These are phyloP conservation scores for Harpagoxenus sublaevis DNA, from an alignment of 2,888 invertebrate genomes.

Conservation along the genomic window DNA sequence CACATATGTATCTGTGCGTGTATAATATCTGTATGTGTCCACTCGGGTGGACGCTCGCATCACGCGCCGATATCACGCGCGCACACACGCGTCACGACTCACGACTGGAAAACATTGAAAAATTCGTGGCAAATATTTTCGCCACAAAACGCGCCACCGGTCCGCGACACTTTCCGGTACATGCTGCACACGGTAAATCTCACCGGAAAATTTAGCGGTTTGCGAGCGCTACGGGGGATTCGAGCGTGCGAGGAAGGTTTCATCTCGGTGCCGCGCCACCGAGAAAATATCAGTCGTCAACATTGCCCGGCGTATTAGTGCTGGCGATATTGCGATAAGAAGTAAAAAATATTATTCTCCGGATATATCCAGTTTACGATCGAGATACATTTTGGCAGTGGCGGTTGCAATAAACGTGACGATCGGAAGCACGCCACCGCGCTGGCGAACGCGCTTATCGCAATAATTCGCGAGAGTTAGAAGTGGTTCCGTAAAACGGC, in stretches of 20 bases:
- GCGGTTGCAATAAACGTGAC: conserved; percentile 24
- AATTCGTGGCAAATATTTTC: conserved; percentile 46
- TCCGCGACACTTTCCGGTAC: conserved; percentile 49
- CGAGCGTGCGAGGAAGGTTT: conserved; percentile 31
- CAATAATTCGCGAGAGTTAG: not conserved
- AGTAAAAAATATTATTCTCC: conserved; percentile 33
- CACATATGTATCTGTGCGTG: too few species aligned
- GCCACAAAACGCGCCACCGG: conserved; percentile 44
- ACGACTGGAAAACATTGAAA: conserved; percentile 34
- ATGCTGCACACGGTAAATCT: conserved; percentile 50
- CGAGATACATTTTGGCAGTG: conserved; percentile 25
- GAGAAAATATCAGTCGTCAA: conserved; percentile 43
- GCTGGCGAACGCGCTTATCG: not conserved
- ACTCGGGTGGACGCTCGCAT: not conserved
- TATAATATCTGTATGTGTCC: not conserved
- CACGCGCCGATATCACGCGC: conserved; percentile 16
- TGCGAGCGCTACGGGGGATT: not conserved
- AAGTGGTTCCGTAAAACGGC: conserved; percentile 2
- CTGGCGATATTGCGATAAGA: conserved; percentile 48
- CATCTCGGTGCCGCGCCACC: conserved; percentile 22
- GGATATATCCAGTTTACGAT: conserved; percentile 47
- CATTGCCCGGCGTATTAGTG: conserved; percentile 31
- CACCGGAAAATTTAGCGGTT: conserved; percentile 48
- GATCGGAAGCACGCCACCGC: not conserved
- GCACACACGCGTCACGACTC: not conserved